Evolutionary conservation across 2,113 vertebrate genomes (phyloP), one percentile per base, ranked within the genome.

Genomic region (Pandion haliaetus): DNA sequence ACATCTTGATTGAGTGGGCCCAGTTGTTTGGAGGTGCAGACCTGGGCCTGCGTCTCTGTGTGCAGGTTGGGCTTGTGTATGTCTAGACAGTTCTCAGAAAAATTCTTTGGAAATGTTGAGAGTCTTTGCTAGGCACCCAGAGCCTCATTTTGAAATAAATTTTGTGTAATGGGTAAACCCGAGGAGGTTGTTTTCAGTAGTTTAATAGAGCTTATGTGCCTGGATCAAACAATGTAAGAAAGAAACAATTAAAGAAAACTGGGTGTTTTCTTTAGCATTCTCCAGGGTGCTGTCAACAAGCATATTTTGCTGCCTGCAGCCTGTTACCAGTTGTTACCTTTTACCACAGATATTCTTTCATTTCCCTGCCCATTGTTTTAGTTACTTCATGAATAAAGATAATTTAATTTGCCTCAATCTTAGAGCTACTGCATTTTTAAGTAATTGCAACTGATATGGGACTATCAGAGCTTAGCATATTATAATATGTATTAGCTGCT

Each of bases 401-500:
- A 82, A 89, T 96, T 86, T 94, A 86, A 95, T 93, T 95, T 62
- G 36, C 73, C 66, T 95, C 61, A 82, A 9, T 96, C 69, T 89
- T 71, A 74, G 45, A 89, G 61, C 78, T 85, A 63, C 58, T 94
- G 83, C 58, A 89, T 91, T 97, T 95, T 91, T 89, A 92, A 95
- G 83, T 85, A 95, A 96, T 87, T 96, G 91, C 65, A 86, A 91
- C 61, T 82, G 94, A 92, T 96, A 87, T 13, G 73, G 61, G 83
- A 71, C 92, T 91, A 72, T 89, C 86, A 50, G 80, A 91, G 77
- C 61, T 95, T 89, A 91, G 40, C 77, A 28, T 84, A 96, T 92
- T 95, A 84, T 92, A 95, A 93, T 92, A 86, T 94, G 82, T 78
- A 95, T 95, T 93, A 91, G 88, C 77, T 94, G 86, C 66, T 95